Conservation (phyloP, 2,888 invertebrate genomes). For the Pinctada fucata region DNA sequence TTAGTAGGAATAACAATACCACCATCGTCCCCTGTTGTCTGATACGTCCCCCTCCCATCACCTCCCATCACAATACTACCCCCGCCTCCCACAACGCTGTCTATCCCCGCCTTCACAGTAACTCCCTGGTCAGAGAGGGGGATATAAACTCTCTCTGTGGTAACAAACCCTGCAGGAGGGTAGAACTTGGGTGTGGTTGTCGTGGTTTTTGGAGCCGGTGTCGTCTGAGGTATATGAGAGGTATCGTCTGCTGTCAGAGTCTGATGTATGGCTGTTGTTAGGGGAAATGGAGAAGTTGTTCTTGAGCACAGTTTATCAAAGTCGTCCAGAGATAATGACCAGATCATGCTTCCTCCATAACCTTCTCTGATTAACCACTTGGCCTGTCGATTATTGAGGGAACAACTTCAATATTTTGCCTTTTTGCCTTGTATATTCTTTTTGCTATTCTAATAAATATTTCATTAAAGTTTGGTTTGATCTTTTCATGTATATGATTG, state of each 20-base stretch:
- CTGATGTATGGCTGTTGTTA: constrained; percentile 28
- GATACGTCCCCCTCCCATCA: not conserved
- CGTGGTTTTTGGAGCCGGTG: constrained; percentile 81
- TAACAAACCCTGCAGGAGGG: not conserved
- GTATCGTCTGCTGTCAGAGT: constrained; percentile 20
- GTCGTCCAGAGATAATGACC: constrained; percentile 56
- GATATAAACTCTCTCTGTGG: not conserved
- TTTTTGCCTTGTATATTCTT: not conserved
- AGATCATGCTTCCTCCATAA: constrained; percentile 54
- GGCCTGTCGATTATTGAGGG: constrained; percentile 29
- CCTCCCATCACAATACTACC: constrained; percentile 1
- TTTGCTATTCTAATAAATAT: not conserved
- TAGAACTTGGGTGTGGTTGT: constrained; percentile 8
- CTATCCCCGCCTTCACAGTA: not conserved
- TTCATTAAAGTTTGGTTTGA: not conserved
- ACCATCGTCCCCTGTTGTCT: not conserved
- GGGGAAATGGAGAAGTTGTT: constrained; percentile 24
- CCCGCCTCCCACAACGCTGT: not conserved
- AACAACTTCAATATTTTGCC: not conserved
- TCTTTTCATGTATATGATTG: not conserved
- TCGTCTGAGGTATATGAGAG: constrained; percentile 90
- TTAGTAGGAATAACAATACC: not conserved
- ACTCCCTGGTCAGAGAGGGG: not conserved
- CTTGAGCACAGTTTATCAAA: constrained; percentile 38
- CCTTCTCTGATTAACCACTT: constrained; percentile 48